Evolutionary conservation across 2,888 invertebrate genomes (phyloP).

Genomic region (Lordiphosa fenestrarum): DNA sequence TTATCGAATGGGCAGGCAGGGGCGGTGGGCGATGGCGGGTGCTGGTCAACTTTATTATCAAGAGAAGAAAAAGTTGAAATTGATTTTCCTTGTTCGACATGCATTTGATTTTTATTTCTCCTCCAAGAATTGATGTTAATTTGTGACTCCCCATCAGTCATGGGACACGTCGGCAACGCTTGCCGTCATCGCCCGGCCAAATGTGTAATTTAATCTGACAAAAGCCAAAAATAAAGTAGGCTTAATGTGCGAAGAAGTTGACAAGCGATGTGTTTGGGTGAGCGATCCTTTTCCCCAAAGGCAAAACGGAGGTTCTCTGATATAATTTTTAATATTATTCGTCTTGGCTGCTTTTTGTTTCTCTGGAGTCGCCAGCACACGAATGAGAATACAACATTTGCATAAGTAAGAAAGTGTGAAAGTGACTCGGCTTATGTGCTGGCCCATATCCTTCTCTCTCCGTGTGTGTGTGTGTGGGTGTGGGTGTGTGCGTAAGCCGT

Average conservation of each 20-base stretch:
- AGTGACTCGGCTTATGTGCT: conserved; percentile 21
- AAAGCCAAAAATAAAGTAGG: conserved; percentile 56
- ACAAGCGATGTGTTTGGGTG: conserved; percentile 50
- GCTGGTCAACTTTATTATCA: conserved; percentile 1
- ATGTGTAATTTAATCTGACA: conserved; percentile 72
- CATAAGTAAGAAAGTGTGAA: conserved; percentile 69
- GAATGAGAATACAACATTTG: conserved; percentile 50
- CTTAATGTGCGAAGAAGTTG: conserved; percentile 69
- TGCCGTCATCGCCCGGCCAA: conserved; percentile 46
- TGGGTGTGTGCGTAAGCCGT: conserved; percentile 41
- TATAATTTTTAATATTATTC: conserved; percentile 32
- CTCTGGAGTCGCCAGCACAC: conserved; percentile 26
- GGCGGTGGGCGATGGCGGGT: too few relatives aligned
- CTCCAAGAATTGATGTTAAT: conserved; percentile 36
- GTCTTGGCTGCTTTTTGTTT: conserved; percentile 27
- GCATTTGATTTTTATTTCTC: conserved; percentile 49
- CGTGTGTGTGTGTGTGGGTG: conserved; percentile 6
- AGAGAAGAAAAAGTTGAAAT: conserved; percentile 27
- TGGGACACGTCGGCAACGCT: conserved; percentile 30
- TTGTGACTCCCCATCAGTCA: conserved; percentile 29
- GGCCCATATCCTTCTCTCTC: neutral
- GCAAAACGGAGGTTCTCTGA: conserved; percentile 23
- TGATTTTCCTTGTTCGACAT: conserved; percentile 49
- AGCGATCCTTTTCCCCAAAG: conserved; percentile 23
- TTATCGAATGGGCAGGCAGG: neutral